phyloP scores from a whole-genome alignment of 2,797 vertebrate genomes.

The Enteromius mattozi region DNA sequence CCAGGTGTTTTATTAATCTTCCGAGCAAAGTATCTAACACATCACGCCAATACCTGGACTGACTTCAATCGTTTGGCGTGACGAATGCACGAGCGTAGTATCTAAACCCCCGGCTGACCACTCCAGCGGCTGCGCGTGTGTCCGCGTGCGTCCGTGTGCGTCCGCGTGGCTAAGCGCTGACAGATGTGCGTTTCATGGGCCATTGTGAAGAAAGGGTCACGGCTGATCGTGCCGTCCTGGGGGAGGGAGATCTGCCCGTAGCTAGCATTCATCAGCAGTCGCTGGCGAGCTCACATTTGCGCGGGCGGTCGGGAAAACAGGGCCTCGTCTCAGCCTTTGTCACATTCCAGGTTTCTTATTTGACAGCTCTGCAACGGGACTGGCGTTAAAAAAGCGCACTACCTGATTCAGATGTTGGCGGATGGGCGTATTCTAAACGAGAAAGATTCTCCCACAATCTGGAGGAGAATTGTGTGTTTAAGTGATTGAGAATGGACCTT shows the following conservation, averaged over 20 bases:
- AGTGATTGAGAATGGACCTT: background rate
- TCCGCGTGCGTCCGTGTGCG: conserved; percentile 29
- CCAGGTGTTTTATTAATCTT: conserved; percentile 84
- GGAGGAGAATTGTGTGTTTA: background rate
- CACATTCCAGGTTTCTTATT: conserved; percentile 68
- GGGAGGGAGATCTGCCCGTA: conserved; percentile 69
- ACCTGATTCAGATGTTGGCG: conserved; percentile 54
- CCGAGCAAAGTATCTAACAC: conserved; percentile 77
- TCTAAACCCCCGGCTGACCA: conserved; percentile 65
- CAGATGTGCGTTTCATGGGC: conserved; percentile 70
- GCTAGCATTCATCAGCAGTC: conserved; percentile 72
- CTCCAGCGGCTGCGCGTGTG: conserved; percentile 54
- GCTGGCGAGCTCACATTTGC: conserved; percentile 32
- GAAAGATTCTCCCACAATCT: background rate
- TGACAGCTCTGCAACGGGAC: conserved; percentile 66
- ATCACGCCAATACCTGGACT: conserved; percentile 79
- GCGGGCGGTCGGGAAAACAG: conserved; percentile 25
- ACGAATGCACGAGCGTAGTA: conserved; percentile 69
- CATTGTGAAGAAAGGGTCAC: conserved; percentile 68
- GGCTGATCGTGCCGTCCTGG: conserved; percentile 66
- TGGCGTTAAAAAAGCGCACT: conserved; percentile 37
- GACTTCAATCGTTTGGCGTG: conserved; percentile 77
- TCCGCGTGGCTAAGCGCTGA: conserved; percentile 58
- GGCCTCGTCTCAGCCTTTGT: conserved; percentile 70
- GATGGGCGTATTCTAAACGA: conserved; percentile 9